These are phyloP conservation scores for Odontamblyopus lacepedii DNA, from an alignment of 2,797 vertebrate genomes.

Conservation along the genomic window DNA sequence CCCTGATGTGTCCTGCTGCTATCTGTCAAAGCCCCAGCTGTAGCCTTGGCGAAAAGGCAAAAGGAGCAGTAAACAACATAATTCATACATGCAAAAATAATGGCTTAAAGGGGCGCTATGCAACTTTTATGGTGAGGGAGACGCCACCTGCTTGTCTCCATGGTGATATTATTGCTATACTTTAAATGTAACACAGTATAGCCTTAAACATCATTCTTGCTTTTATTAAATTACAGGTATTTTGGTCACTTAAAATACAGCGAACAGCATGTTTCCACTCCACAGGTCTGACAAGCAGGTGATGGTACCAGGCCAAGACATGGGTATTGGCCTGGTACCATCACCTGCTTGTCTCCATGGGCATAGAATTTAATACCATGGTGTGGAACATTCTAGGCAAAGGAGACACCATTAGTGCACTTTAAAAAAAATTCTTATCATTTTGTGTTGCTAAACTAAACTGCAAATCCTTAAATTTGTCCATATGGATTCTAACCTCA, in stretches of 20 bases:
- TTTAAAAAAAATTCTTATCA: not conserved
- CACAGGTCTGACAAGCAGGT: not conserved
- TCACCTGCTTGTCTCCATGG: not conserved
- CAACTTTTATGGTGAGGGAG: not conserved
- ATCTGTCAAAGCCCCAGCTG: conserved; percentile 25
- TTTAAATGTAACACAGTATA: not conserved
- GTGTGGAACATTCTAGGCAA: too few species aligned
- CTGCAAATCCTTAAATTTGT: not conserved
- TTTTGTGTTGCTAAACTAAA: not conserved
- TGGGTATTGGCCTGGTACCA: not conserved
- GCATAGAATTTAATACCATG: not conserved
- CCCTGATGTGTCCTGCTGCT: conserved; percentile 34
- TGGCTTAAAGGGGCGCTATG: not conserved
- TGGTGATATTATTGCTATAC: not conserved
- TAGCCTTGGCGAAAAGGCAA: conserved; percentile 35
- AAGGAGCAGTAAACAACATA: not conserved
- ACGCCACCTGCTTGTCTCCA: not conserved
- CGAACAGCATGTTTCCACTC: not conserved
- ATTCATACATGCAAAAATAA: not conserved
- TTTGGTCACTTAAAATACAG: not conserved
- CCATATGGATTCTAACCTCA: not conserved
- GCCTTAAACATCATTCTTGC: not conserved
- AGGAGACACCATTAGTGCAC: not conserved
- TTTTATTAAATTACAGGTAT: not conserved
- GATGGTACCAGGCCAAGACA: too few species aligned